These are phyloP conservation scores for Tokudaia muenninki DNA, from an alignment of 2,797 vertebrate genomes.

Conservation along the genomic window DNA sequence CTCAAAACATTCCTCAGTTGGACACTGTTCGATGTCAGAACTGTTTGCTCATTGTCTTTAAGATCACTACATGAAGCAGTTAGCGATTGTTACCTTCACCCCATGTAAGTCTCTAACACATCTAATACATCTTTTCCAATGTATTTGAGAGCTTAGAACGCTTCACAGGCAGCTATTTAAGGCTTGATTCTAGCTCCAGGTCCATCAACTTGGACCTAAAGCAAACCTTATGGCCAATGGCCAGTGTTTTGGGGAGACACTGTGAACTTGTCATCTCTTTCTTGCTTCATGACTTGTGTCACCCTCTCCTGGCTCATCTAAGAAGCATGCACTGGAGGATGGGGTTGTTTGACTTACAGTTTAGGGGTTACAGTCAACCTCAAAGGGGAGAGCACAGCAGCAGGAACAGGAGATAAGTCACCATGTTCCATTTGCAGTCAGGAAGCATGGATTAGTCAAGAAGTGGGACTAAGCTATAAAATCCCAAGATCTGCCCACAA, in stretches of 20 bases:
- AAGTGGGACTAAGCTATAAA: background rate
- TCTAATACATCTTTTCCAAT: background rate
- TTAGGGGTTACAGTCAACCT: background rate
- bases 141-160: background rate
- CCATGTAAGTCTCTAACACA: background rate
- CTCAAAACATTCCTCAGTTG: background rate
- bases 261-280: background rate
- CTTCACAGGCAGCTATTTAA: background rate
- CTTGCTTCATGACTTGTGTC: background rate
- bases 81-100: background rate
- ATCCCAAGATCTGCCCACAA: background rate
- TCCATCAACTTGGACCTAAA: background rate
- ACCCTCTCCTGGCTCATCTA: background rate
- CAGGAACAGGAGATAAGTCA: background rate
- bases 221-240: background rate
- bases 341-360: background rate
- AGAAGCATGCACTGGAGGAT: background rate
- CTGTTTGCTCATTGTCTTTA: background rate
- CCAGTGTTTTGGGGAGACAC: background rate
- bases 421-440: background rate
- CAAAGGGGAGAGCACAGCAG: background rate
- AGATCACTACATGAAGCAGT: background rate
- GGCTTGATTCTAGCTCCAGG: background rate
- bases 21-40: background rate
- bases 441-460: background rate